phyloP scores from a whole-genome alignment of 1,140 invertebrate species.

The Cotesia glomerata region DNA sequence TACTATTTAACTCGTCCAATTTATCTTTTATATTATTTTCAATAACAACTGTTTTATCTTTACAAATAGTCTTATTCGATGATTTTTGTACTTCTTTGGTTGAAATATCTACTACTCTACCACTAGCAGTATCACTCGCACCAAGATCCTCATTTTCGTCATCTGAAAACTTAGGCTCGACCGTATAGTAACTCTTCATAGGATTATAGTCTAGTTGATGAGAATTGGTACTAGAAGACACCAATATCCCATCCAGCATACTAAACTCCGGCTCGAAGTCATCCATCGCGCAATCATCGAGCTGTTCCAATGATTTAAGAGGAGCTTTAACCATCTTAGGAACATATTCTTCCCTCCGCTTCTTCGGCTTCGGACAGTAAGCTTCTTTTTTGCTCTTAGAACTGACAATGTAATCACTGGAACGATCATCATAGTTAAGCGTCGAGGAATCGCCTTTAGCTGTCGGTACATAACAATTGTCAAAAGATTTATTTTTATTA shows the following conservation, averaged over 20 bases:
- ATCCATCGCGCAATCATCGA: constrained; percentile 50
- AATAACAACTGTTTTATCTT: constrained; percentile 19
- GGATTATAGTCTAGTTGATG: constrained; percentile 32
- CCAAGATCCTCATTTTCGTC: constrained; percentile 40
- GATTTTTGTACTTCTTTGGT: constrained; percentile 40
- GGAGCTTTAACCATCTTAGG: constrained; percentile 55
- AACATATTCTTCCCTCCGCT: constrained; percentile 58
- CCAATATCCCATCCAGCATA: constrained; percentile 51
- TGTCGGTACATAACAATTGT: constrained; percentile 53
- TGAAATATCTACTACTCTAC: constrained; percentile 27
- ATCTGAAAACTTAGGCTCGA: constrained; percentile 54
- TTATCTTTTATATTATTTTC: constrained; percentile 37
- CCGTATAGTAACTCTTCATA: constrained; percentile 45
- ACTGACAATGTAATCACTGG: constrained; percentile 49
- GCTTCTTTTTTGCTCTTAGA: constrained; percentile 48
- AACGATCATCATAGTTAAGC: constrained; percentile 40
- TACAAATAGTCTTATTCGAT: constrained; percentile 14
- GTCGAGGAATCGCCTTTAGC: constrained; percentile 45
- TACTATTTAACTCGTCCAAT: constrained; percentile 4
- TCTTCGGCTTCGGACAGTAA: constrained; percentile 54
- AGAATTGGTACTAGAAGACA: constrained; percentile 24
- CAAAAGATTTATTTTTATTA: constrained; percentile 25
- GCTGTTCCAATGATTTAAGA: constrained; percentile 42
- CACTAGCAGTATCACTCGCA: background rate
- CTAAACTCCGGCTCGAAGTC: constrained; percentile 57